Evolutionary conservation across 2,797 vertebrate species (phyloP).

Genomic region (Halcyon leucocephala): DNA sequence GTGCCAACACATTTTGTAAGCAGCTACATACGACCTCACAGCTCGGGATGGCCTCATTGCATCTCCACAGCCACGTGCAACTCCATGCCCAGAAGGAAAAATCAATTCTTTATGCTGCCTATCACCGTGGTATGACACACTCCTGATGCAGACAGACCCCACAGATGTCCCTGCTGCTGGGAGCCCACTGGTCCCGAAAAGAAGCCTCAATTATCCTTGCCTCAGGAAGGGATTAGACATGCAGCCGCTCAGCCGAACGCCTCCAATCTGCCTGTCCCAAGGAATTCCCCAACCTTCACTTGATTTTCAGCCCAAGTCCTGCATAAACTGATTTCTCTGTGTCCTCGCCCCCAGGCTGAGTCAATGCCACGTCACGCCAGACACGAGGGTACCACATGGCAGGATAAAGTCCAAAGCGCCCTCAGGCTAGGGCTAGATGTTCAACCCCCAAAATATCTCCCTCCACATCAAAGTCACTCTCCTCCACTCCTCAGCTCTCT

Average conservation of each 20-base stretch:
- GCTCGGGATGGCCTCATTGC: neutral
- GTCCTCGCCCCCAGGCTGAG: neutral
- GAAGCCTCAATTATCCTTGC: neutral
- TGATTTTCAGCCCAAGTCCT: neutral
- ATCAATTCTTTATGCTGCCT: neutral
- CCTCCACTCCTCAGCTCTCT: neutral
- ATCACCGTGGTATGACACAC: rapidly evolving
- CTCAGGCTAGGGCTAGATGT: neutral
- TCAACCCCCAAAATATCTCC: neutral
- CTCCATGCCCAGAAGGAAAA: neutral
- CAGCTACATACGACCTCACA: neutral
- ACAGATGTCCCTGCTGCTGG: neutral
- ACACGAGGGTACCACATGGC: slow-evolving; percentile 57
- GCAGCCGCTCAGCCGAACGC: neutral
- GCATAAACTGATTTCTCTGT: neutral
- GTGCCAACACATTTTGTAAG: neutral
- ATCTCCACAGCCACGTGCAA: rapidly evolving
- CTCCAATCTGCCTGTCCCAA: neutral
- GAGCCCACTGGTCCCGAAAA: neutral
- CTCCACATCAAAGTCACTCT: neutral
- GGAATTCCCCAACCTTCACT: neutral
- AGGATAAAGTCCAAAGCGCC: neutral
- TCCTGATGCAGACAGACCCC: neutral
- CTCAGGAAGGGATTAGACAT: neutral
- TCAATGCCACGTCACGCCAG: neutral